phyloP scores from a whole-genome alignment of 2,113 vertebrate genomes.

The Atlantisia rogersi region DNA sequence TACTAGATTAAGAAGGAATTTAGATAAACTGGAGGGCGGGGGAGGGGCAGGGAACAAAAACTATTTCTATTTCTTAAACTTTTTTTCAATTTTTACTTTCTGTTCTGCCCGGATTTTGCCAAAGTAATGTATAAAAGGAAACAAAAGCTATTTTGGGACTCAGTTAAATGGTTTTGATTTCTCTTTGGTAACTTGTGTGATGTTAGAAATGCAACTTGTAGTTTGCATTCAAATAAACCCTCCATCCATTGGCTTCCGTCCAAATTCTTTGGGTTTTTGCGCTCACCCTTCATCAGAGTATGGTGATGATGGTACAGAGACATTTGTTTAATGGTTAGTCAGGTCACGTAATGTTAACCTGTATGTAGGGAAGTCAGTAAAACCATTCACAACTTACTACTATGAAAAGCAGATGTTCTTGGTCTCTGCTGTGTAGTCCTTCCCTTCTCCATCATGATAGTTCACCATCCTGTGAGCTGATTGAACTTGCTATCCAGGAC shows the following conservation, averaged over 20 bases:
- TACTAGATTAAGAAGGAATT: background rate
- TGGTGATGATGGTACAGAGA: background rate
- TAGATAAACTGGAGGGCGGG: rapidly evolving
- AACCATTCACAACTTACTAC: background rate
- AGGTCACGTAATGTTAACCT: background rate
- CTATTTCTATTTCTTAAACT: background rate
- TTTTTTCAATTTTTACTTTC: background rate
- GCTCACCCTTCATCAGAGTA: background rate
- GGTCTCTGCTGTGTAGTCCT: background rate
- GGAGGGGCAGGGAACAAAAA: background rate
- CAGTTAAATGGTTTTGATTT: background rate
- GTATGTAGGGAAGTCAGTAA: background rate
- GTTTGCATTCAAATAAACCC: background rate
- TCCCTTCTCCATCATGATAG: background rate
- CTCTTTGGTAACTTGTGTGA: background rate
- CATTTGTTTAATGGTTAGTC: background rate
- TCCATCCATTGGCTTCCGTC: background rate
- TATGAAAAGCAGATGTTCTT: background rate
- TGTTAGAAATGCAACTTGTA: background rate
- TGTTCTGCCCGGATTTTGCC: background rate
- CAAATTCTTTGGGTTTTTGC: background rate
- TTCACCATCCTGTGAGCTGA: background rate
- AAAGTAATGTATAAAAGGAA: background rate
- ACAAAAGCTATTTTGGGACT: background rate
- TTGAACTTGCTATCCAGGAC: background rate